Base-by-base conservation (phyloP, 2,113 vertebrate genomes). In the Dendropsophus ebraccatus region DNA sequence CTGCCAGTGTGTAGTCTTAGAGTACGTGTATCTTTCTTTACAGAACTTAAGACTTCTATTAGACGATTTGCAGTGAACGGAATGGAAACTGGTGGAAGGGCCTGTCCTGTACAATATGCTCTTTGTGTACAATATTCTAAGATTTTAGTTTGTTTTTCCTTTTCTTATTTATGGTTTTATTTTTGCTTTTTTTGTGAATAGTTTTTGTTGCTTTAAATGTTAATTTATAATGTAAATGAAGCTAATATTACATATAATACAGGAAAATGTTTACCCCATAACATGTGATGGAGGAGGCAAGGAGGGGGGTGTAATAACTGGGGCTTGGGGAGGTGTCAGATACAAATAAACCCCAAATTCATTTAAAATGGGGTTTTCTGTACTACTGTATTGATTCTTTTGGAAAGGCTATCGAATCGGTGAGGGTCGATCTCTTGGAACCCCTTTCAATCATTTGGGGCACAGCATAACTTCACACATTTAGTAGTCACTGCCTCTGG, bases 51-150 rank as follows among this genome's bases (percentile, higher is more conserved):
- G 58, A 60, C 70, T 83, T 58, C 5, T 75, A 52, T 25, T 74
- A 73, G 30, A 83, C 81, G 19, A 74, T 83, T 83, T 83, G 50
- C 52, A 19, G 77, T 62, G 52, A 62, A 81, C n/a, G 35, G 23
- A 37, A 58, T n/a, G 45, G 30, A 78, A 56, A 37, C 77, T 41
- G 77, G 19, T 45, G 54, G 37, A 37, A 60, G 45, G 77, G 77
- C 19, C 54, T 62, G 56, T 62, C 56, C 56, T 81, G 78, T 81
- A 81, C n/a, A 41, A 60, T 75, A 75, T 16, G 47, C 58, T 62
- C 30, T 79, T n/a, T n/a, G n/a, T n/a, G n/a, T n/a, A n/a, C n/a
- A 60, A 60, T 60, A 58, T 37, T 35, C 32, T 16, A 35, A n/a
- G 30, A 12, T 37, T 37, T 7, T 58, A 14, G 10, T 56, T 17